phyloP scores from a whole-genome alignment of 2,113 vertebrate species.

The Serinus canaria region DNA sequence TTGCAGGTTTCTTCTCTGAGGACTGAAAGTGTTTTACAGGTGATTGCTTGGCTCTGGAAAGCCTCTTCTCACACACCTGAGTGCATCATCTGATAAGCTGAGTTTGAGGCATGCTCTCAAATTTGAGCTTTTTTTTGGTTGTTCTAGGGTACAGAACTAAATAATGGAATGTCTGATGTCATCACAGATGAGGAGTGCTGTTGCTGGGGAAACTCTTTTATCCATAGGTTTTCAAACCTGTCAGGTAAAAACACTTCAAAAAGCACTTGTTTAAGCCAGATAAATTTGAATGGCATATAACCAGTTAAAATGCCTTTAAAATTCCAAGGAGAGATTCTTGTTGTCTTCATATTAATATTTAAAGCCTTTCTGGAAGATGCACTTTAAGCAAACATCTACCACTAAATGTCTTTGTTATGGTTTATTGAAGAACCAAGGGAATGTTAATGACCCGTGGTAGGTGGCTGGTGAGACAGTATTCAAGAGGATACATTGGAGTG shows the following conservation, averaged over 20 bases:
- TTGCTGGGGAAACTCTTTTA: not conserved
- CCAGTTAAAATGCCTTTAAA: not conserved
- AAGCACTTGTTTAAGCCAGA: not conserved
- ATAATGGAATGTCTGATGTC: not conserved
- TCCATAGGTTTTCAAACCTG: not conserved
- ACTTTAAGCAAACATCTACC: not conserved
- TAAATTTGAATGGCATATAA: not conserved
- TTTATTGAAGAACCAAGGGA: not conserved
- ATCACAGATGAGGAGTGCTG: not conserved
- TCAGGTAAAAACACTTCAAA: not conserved
- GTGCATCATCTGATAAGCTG: not conserved
- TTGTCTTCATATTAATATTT: not conserved
- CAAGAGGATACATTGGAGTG: not conserved
- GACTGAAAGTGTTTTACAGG: not conserved
- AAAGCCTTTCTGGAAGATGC: not conserved
- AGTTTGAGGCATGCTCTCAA: not conserved
- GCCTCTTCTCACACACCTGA: not conserved
- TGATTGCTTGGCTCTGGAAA: not conserved
- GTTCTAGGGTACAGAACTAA: not conserved
- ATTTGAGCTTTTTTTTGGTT: not conserved
- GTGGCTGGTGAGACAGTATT: not conserved
- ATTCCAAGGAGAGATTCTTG: not conserved
- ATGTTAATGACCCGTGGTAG: not conserved
- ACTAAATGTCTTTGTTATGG: accelerated
- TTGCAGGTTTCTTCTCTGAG: not conserved